Conservation (phyloP, 2,113 vertebrate genomes). For the Dolichotis patagonum region DNA sequence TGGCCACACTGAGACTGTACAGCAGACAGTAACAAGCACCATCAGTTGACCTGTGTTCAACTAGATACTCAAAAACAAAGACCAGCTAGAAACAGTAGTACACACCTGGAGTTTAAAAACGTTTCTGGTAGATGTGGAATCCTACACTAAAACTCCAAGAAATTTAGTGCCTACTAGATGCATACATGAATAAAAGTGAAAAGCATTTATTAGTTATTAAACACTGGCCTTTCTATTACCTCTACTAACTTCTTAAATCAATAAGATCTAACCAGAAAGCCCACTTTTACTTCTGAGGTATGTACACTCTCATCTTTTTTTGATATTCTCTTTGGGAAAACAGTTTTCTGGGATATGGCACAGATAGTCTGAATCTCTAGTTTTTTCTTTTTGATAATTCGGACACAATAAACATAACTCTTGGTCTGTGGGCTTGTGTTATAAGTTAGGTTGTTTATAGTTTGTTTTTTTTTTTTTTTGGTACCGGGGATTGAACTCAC, state of each 20-base stretch:
- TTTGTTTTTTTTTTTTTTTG: too few relatives aligned
- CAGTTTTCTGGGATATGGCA: background rate
- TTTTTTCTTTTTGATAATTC: conserved; percentile 33
- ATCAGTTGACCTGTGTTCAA: background rate
- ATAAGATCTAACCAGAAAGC: background rate
- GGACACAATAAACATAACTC: background rate
- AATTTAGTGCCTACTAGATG: background rate
- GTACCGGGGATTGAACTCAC: too few relatives aligned
- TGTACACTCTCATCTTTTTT: background rate
- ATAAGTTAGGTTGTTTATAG: conserved; percentile 15
- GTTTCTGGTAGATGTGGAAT: conserved; percentile 11
- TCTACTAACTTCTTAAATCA: background rate
- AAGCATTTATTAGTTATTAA: background rate
- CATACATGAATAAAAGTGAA: background rate
- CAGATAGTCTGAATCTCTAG: background rate
- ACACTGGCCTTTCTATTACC: background rate
- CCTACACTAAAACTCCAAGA: conserved; percentile 44
- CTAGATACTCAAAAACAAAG: background rate
- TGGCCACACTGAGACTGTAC: background rate
- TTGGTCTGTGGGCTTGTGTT: background rate
- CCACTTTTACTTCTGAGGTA: background rate
- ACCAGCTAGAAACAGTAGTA: background rate
- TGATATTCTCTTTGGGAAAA: conserved; percentile 21
- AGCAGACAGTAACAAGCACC: background rate
- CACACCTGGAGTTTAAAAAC: background rate